Base-by-base conservation (phyloP, 2,797 vertebrate genomes). In the Mionectes olivaceus region DNA sequence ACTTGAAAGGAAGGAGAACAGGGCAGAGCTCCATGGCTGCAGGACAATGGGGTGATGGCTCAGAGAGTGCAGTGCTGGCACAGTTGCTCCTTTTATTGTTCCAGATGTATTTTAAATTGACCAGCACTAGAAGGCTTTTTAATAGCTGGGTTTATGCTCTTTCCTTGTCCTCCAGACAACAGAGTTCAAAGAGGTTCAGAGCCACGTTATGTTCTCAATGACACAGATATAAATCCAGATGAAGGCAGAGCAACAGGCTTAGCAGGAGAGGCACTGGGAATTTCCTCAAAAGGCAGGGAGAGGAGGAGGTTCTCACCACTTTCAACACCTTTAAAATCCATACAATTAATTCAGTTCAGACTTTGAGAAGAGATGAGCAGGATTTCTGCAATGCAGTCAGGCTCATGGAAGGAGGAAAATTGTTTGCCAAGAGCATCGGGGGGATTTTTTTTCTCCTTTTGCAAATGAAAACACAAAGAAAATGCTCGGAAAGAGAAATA, bases 91-190 rank as follows among this genome's bases (percentile, higher is more conserved):
- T 95, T 95, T 95, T 88, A 57, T 91, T 81, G 63, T 55, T 84
- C 81, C 89, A 82, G 92, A 30, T 81, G 91, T 60, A 86, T 89
- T 94, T 95, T 73, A 67, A 87, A 74, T 22, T 35, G 41, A 52
- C 27, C 81, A 44, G 81, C 9, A 6, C 43, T 57, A 68, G 67
- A 17, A 85, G 32, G 32, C 5, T 74, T 86, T 88, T 86, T 74
- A 74, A 86, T 50, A 78, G 87, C 87, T 11, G 46, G 23, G 22
- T 73, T 94, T 59, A 37, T 32, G 19, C 4, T 9, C 39, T 94
- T 64, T 13, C 52, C 73, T 71, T 6, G 16, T 53, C 27, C n/a
- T 69, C 83, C 21, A 37, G 35, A 67, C 57, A 71, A n/a, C 15
- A 55, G 83, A 44, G 82, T 50, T 93, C 87, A 69, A 49, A 87